Base-by-base conservation (phyloP, 1,140 invertebrate species). In the Brachionus sp. region DNA sequence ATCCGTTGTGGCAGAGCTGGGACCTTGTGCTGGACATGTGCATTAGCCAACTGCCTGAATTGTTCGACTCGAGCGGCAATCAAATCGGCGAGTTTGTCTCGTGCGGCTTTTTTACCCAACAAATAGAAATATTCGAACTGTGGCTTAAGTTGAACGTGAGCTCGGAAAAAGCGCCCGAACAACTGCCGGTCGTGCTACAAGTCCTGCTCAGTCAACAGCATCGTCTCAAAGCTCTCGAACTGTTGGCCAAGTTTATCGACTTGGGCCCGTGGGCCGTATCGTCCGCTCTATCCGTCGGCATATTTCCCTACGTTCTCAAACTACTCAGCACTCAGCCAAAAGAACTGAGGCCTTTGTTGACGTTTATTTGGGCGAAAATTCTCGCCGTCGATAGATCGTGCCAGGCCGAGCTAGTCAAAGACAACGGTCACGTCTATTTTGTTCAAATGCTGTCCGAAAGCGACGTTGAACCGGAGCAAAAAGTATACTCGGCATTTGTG, bases 351-450 rank as follows among this genome's bases (percentile, higher is more conserved):
- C 94, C 95, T 9, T 90, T 97, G 44, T 91, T 99, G 70, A 95
- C 98, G 35, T 98, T 97, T 87, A 98, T 99, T 85, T 99, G 97
- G 97, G 96, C 97, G 5, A 98, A 98, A 91, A 98, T 99, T 85
- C 90, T 99, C 66, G 95, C 96, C 82, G 95, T 98, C 10, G 97
- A 99, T 89, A 93, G 92, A 94, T 93, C 93, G 77, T 98, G 95
- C 87, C 95, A 98, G 90, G 92, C 92, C 84, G 97, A 99, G 89
- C 90, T 99, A 84, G 95, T 98, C 9, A 93, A 97, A 85, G 97
- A 98, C 83, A 93, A 93, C 88, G 94, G 94, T 0, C 95, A 98
- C 88, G 96, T 95, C 87, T 98, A 98, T 88, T 98, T 98, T 87
- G 89, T 98, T 16, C 57, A 70, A 3, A 42, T 73, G n/a, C 5